phyloP scores from a whole-genome alignment of 1,140 invertebrate genomes.

The Agraylea sexmaculata region DNA sequence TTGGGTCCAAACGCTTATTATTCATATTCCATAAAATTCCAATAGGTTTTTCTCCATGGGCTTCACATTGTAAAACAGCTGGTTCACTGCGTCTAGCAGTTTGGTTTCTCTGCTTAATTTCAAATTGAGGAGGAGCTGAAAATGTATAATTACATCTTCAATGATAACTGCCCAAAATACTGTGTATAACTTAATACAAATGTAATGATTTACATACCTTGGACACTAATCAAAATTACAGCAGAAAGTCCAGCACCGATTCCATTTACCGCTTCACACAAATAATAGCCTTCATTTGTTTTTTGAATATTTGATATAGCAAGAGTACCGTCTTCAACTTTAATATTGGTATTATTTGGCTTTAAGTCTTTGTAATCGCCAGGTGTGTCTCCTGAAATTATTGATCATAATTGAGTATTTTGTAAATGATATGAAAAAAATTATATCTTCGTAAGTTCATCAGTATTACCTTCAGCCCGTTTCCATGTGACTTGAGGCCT shows the following conservation, averaged over 20 bases:
- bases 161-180: not conserved
- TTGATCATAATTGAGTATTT: conserved; percentile 2
- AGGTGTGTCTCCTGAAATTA: conserved; percentile 63
- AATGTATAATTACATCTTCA: conserved; percentile 16
- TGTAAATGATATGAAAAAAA: conserved; percentile 3
- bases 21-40: conserved; percentile 94
- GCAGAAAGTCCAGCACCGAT: conserved; percentile 89
- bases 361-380: conserved; percentile 88
- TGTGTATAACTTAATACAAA: not conserved
- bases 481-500: conserved; percentile 90
- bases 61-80: conserved; percentile 86
- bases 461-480: conserved; percentile 71
- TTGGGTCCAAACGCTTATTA: conserved; percentile 79
- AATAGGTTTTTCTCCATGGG: conserved; percentile 93
- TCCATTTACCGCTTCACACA: conserved; percentile 92
- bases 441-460: conserved; percentile 8
- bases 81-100: conserved; percentile 82
- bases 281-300: conserved; percentile 86
- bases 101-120: conserved; percentile 82
- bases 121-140: conserved; percentile 84
- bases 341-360: conserved; percentile 76
- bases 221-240: conserved; percentile 84
- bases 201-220: conserved; percentile 49
- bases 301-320: conserved; percentile 83
- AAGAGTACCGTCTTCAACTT: conserved; percentile 83